Evolutionary conservation across 1,140 invertebrate species (phyloP).

Genomic region (Atta texana): DNA sequence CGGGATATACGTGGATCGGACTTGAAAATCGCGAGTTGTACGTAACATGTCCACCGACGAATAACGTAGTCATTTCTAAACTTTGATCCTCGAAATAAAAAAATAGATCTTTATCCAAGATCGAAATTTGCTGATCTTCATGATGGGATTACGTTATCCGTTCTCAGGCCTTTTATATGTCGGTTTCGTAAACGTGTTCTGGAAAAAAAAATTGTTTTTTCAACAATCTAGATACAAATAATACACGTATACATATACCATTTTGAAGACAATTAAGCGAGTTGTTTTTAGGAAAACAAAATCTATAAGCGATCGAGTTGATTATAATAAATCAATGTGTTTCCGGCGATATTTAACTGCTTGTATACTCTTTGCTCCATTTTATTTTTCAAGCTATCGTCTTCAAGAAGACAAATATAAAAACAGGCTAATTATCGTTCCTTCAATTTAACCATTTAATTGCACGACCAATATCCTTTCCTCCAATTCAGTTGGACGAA

Average conservation of each 20-base stretch:
- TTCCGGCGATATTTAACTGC: constrained; percentile 1
- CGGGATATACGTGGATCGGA: constrained; percentile 67
- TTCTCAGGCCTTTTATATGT: constrained; percentile 47
- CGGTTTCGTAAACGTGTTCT: constrained; percentile 18
- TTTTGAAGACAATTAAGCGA: constrained; percentile 42
- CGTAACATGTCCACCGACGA: constrained; percentile 55
- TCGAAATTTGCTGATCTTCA: background rate
- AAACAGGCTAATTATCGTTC: constrained; percentile 38
- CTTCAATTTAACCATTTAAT: constrained; percentile 38
- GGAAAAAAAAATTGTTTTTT: constrained; percentile 14
- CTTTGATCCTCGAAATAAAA: background rate
- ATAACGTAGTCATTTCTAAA: constrained; percentile 47
- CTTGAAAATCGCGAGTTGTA: constrained; percentile 62
- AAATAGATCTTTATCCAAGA: background rate
- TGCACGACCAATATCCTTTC: constrained; percentile 32
- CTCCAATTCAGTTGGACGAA: constrained; percentile 30
- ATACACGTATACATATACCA: constrained; percentile 26
- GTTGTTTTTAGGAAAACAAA: constrained; percentile 41
- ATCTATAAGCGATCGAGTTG: constrained; percentile 37
- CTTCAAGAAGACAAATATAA: constrained; percentile 27
- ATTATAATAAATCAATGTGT: constrained; percentile 40
- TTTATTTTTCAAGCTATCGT: constrained; percentile 29
- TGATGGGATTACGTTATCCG: constrained; percentile 33
- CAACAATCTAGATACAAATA: constrained; percentile 8
- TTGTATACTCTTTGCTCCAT: background rate